Evolutionary conservation across 2,888 invertebrate species (phyloP).

Genomic region (Neria commutata): DNA sequence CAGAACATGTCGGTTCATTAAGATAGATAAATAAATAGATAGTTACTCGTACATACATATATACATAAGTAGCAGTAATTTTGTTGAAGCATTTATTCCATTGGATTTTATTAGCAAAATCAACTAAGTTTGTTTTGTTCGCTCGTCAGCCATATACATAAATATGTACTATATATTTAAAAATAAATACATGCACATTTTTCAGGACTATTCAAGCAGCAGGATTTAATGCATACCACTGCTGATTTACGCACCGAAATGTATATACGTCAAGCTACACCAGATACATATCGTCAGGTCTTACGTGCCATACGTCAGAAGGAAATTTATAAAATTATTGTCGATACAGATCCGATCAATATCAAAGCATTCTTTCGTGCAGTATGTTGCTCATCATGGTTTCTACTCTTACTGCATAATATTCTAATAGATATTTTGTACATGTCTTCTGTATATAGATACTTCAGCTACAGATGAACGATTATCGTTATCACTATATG

Average conservation of each 20-base stretch:
- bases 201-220: slow-evolving; percentile 80
- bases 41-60: no score
- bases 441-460: no score
- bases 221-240: slow-evolving; percentile 79
- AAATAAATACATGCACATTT: slow-evolving; percentile 13
- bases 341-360: slow-evolving; percentile 83
- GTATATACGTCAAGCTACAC: slow-evolving; percentile 78
- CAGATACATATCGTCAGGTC: slow-evolving; percentile 71
- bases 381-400: slow-evolving; percentile 66
- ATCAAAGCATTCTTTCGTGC: slow-evolving; percentile 85
- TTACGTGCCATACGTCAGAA: slow-evolving; percentile 77
- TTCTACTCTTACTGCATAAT: slow-evolving; percentile 4
- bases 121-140: not conserved
- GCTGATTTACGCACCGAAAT: slow-evolving; percentile 68
- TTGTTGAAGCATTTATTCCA: not conserved
- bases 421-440: not conserved
- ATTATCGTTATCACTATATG: slow-evolving; percentile 92
- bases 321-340: slow-evolving; percentile 83
- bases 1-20: no score
- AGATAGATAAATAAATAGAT: no score
- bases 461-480: slow-evolving; percentile 93
- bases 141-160: not conserved
- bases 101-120: no score
- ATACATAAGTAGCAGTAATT: no score
- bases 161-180: not conserved